Evolutionary conservation across 2,797 vertebrate genomes (phyloP), one percentile per base, ranked within the genome.

Genomic region (Trachops cirrhosus): DNA sequence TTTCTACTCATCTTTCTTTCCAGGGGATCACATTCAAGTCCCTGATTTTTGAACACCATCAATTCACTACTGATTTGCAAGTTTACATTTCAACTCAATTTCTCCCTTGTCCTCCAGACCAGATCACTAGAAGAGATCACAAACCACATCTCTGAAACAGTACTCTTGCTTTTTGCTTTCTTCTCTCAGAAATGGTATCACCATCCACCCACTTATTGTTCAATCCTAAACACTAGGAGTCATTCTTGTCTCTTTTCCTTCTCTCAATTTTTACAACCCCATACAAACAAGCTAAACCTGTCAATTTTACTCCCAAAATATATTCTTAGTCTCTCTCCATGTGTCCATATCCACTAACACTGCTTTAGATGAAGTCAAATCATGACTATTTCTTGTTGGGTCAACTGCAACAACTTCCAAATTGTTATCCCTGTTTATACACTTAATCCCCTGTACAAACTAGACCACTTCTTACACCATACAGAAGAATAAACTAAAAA

Each of bases 51-150:
- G 92, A 94, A 64, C 44, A 73, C 7, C 80, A 92, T 50, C 22
- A 92, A 62, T 82, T 84, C 70, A 79, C 32, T 73, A 59, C 52
- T 89, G 44, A 92, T 77, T 64, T 83, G 16, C n/a, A 86, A 90
- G 67, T 92, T 74, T 80, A 41, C 85, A 89, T 90, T 92, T 16
- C 46, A 90, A 82, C 29, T 14, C 15, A 22, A 78, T 67, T 95
- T 95, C 29, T 78, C 41, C 29, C 46, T 18, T 92, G 68, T 86
- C 32, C 14, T 57, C 46, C 24, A 78, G 52, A 92, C 64, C 54
- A 74, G 16, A 16, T 59, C 88, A 70, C 54, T 62, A 84, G 83
- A 14, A 78, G 15, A 77, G 50, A 87, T 79, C 70, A 94, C 34
- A 87, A 87, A 79, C 21, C 54, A 87, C 29, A 84, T 48, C 39